Evolutionary conservation across 2,113 vertebrate species (phyloP), one percentile per base, ranked within the genome.

Genomic region (Mus musculus): DNA sequence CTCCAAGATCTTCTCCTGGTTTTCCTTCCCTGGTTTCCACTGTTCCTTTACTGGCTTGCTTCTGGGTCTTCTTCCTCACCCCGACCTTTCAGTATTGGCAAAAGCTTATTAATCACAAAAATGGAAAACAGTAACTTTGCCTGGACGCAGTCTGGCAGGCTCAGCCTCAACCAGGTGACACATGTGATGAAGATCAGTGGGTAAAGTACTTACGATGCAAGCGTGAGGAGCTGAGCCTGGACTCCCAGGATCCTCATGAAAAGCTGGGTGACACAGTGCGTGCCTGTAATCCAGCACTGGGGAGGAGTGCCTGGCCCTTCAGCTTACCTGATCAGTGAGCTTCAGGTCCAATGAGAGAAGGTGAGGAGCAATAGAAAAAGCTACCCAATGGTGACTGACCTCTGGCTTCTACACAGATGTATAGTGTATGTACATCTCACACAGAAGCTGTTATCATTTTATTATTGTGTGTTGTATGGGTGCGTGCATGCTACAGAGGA

Each of bases 21-120:
- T 86, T 46, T 39, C 52, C n/a, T 89, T 7, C 46, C 5, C 52
- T 14, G 30, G 85, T 67, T 90, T 86, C 17, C 3, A 33, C 28
- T 14, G 36, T 13, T 24, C 65, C 24, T 54, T 82, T 82, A 26
- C 28, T 36, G 49, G 46, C 71, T 80, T 63, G 6, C 86, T 80
- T n/a, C 90, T 95, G 93, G 63, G 42, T 75, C 77, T 71, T 90
- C 91, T 72, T 88, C 90, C 86, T 93, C 61, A 19, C 3, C 17
- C 36, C 78, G 73, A 90, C 87, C 54, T 94, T 91, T 91, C 87
- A 9, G 0, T 17, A 19, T 61, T 87, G 39, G 78, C 14, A 14
- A 69, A 42, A 9, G 4, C 46, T 92, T 28, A 88, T 42, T 90
- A 42, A 65, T n/a, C 46, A 4, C 36, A 26, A 92, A 93, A 86